phyloP scores from a whole-genome alignment of 64 coral and sea anemone species.

The Actinia tenebrosa region DNA sequence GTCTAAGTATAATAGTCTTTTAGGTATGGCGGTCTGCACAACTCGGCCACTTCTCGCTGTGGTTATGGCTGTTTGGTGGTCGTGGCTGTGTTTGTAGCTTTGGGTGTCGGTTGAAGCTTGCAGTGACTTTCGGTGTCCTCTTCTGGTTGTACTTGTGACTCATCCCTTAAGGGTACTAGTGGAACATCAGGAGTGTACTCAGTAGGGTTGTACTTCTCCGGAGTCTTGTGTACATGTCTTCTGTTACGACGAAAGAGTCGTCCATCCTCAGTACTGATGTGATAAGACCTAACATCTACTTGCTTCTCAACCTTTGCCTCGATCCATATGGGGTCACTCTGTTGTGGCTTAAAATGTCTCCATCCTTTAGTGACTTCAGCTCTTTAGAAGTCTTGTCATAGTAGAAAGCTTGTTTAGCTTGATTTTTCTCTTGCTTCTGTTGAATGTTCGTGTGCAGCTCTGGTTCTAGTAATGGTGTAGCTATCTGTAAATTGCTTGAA shows the following conservation, averaged over 20 bases:
- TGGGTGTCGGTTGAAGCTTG: no score
- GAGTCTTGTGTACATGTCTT: background rate
- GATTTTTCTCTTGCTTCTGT: background rate
- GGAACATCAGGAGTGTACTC: no score
- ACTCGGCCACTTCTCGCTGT: no score
- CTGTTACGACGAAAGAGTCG: constrained; percentile 16
- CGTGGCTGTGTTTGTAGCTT: no score
- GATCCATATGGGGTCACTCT: background rate
- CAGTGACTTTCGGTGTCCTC: no score
- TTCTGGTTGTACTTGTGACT: no score
- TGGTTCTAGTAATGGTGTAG: constrained; percentile 29
- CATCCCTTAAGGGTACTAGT: no score
- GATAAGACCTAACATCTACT: constrained; percentile 40
- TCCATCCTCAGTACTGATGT: constrained; percentile 22
- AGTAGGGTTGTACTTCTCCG: background rate
- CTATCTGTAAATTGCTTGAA: no score
- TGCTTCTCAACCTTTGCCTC: constrained; percentile 37
- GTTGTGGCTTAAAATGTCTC: constrained; percentile 33
- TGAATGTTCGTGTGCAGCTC: background rate
- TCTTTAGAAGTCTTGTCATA: constrained; percentile 23
- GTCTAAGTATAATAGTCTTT: no score
- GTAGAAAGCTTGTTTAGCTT: constrained; percentile 9
- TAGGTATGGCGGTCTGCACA: no score
- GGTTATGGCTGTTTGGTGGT: no score
- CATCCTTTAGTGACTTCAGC: constrained; percentile 24